Base-by-base conservation (phyloP, 1,140 invertebrate genomes). In the Sarcophaga bullata region DNA sequence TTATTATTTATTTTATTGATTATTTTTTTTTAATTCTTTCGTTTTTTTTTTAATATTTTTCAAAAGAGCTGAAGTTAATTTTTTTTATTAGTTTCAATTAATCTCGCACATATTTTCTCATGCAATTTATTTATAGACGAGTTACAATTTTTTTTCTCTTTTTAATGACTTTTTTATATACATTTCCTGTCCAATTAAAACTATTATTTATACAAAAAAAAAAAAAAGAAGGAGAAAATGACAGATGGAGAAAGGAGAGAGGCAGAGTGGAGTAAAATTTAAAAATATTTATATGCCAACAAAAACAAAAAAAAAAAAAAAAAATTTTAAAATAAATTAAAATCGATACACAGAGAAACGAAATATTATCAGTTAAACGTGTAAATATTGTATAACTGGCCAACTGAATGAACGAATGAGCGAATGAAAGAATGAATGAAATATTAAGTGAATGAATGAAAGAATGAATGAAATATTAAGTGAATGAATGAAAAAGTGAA, bases 1-100 rank as follows among this genome's bases (percentile, higher is more conserved):
- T 72, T 72, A 72, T 25, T 25, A 72, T 72, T 72, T 72, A 72
- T 25, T 72, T 72, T 19, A 75, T 46, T 17, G 4, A 49, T 10
- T 75, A 49, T n/a, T 11, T 25, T 52, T n/a, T 48, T n/a, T 50
- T 49, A 10, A 52, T 19, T 52, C n/a, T 50, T 19, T 50, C 25
- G 9, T 52, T 78, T 78, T 50, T 19, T 3, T 49, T 49, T 49
- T 17, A 76, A 73, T 75, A 49, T 50, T 76, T 76, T 76, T 49
- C 10, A 11, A 11, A 7, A 13, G 54, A 62, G 54, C n/a, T 15
- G n/a, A 6, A 68, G 62, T 19, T 68, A 68, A 19, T 37, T 37
- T 68, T 68, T 68, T 58, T n/a, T 68, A 19, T 19, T 68, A 68
- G 62, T 68, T 68, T 68, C 62, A 68, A 68, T 68, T 68, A 68